phyloP scores from a whole-genome alignment of 2,113 vertebrate genomes.

The Morone chrysops region DNA sequence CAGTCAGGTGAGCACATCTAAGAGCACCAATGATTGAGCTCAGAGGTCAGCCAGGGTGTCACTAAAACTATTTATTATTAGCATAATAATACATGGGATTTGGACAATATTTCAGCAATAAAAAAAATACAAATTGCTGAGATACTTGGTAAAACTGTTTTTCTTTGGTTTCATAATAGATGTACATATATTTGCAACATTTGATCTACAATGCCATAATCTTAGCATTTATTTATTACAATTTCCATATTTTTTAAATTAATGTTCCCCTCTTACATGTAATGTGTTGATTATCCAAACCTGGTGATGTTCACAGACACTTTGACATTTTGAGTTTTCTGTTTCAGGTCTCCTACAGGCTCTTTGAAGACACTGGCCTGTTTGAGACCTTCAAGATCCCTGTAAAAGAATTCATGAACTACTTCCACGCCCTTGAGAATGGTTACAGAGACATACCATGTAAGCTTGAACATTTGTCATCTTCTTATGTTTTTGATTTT shows the following conservation, averaged over 20 bases:
- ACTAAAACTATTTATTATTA: neutral
- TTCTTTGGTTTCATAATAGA: neutral
- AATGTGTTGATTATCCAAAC: neutral
- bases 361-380: slow-evolving; percentile 97
- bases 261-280: neutral
- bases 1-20: slow-evolving; percentile 90
- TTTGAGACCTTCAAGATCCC: slow-evolving; percentile 98
- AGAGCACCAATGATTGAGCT: neutral
- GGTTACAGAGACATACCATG: slow-evolving; percentile 98
- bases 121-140: neutral
- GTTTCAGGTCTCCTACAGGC: slow-evolving; percentile 87
- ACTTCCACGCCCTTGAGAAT: slow-evolving; percentile 97
- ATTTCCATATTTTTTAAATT: neutral
- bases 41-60: neutral
- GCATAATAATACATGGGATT: neutral
- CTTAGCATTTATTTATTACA: neutral
- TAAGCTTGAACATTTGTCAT: slow-evolving; percentile 80
- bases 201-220: neutral
- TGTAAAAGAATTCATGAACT: slow-evolving; percentile 97
- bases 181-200: neutral
- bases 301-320: neutral
- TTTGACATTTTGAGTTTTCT: slow-evolving; percentile 21
- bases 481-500: neutral
- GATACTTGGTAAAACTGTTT: neutral
- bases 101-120: neutral